Conservation (phyloP, 1,140 invertebrate species). For the Coelopa frigida region DNA sequence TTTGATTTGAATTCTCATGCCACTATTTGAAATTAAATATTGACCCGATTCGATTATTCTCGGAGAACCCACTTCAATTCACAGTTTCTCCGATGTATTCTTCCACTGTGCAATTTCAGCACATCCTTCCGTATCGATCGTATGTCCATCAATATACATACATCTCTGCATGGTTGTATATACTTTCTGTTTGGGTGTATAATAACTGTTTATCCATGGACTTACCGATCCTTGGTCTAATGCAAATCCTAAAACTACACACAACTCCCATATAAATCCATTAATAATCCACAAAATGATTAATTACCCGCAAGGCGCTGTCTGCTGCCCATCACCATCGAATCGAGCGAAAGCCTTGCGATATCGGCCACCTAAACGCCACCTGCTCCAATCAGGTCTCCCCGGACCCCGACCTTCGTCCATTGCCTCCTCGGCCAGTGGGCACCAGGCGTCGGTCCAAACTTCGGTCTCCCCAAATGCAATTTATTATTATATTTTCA, state of each 20-base stretch:
- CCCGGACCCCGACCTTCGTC: neutral
- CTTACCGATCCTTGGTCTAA: conserved; percentile 6
- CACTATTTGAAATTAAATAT: too few relatives aligned
- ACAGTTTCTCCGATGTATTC: too few relatives aligned
- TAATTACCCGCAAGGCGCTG: conserved; percentile 27
- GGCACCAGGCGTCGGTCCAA: neutral
- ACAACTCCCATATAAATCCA: conserved; percentile 29
- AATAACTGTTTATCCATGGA: too few relatives aligned
- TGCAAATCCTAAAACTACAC: neutral
- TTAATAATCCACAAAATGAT: conserved; percentile 41
- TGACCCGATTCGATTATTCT: too few relatives aligned
- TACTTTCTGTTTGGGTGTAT: too few relatives aligned
- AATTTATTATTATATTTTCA: neutral
- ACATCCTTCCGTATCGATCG: too few relatives aligned
- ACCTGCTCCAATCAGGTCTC: neutral
- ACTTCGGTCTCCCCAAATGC: neutral
- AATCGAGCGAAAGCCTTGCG: neutral
- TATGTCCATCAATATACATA: too few relatives aligned
- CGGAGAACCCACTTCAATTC: too few relatives aligned
- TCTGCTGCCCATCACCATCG: conserved; percentile 23
- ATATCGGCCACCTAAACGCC: too few relatives aligned
- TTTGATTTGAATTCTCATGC: too few relatives aligned
- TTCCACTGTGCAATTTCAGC: too few relatives aligned
- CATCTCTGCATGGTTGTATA: too few relatives aligned
- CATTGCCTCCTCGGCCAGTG: neutral